Conservation (phyloP, 1,140 invertebrate species). For the Caenorhabditis latens region DNA sequence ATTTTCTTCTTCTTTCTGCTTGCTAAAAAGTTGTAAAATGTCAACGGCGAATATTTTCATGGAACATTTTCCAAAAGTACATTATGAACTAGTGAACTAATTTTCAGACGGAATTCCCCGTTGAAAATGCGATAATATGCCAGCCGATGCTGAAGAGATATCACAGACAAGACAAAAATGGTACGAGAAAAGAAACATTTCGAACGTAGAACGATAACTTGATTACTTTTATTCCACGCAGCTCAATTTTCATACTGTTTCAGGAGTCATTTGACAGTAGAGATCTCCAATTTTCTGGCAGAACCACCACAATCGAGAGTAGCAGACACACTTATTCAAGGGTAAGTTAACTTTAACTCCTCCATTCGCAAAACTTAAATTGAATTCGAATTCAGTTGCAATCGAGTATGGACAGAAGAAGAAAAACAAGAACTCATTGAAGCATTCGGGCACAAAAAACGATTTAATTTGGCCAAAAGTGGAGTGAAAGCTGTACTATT, state of each 20-base stretch:
- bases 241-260: background rate
- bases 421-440: conserved; percentile 34
- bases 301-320: conserved; percentile 4
- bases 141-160: background rate
- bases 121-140: conserved; percentile 45
- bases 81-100: background rate
- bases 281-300: conserved; percentile 16
- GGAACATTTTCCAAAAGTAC: background rate
- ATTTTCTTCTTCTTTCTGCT: background rate
- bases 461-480: conserved; percentile 14
- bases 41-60: background rate
- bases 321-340: background rate
- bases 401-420: conserved; percentile 19
- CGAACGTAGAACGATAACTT: too few relatives aligned
- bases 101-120: background rate
- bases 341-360: background rate
- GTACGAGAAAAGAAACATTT: background rate
- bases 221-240: too few relatives aligned
- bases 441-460: conserved; percentile 39
- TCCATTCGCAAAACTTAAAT: background rate
- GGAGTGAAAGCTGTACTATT: conserved; percentile 14
- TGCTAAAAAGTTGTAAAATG: background rate
- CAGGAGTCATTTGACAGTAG: conserved; percentile 1
- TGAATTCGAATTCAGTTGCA: background rate
- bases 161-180: background rate